phyloP scores from a whole-genome alignment of 2,888 invertebrate genomes.

The Chouioia cunea region DNA sequence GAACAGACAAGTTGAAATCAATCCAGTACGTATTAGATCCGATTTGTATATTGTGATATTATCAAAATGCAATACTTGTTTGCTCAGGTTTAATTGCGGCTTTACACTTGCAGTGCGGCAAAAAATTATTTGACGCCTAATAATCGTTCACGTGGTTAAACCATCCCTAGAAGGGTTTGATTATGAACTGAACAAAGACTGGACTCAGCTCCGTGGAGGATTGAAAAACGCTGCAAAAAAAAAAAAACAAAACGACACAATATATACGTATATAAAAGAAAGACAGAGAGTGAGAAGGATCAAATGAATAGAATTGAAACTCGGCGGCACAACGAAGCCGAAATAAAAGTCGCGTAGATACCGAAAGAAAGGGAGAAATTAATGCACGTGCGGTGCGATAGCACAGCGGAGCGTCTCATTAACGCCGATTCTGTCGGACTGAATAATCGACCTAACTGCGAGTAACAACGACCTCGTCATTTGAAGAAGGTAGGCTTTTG shows the following conservation, averaged over 20 bases:
- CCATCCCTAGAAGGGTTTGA: no score
- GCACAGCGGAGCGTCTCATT: constrained; percentile 31
- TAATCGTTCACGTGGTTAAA: no score
- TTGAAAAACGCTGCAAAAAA: background rate
- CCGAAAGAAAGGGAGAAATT: background rate
- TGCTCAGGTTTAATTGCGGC: no score
- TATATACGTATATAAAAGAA: background rate
- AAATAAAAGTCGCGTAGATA: background rate
- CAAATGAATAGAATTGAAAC: background rate
- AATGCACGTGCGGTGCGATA: constrained; percentile 2
- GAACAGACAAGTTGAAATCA: no score
- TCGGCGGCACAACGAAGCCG: background rate
- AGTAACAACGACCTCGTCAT: constrained; percentile 30
- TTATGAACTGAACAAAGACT: no score
- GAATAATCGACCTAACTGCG: constrained; percentile 40
- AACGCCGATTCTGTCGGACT: constrained; percentile 38
- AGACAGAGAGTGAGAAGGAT: background rate
- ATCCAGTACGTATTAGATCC: no score
- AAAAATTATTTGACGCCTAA: no score
- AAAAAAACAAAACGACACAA: background rate
- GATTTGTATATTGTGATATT: no score
- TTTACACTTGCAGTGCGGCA: no score
- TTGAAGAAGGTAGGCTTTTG: constrained; percentile 11
- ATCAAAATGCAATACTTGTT: no score
- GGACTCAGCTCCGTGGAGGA: no score